phyloP scores from a whole-genome alignment of 2,888 invertebrate species.

The Mechanitis messenoides region DNA sequence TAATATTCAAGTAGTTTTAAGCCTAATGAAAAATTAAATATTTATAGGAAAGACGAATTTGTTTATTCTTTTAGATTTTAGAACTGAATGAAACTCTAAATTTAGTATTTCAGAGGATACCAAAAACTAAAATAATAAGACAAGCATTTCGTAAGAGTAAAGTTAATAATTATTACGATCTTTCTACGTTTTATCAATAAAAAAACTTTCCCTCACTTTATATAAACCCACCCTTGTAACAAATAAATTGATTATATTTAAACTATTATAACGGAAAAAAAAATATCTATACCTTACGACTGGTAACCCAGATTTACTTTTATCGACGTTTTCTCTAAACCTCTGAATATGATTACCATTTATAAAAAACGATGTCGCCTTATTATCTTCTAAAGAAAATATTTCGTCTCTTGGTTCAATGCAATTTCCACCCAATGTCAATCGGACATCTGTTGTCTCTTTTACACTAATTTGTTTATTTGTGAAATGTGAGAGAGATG shows the following conservation, averaged over 20 bases:
- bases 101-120: background rate
- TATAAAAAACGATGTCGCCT: constrained; percentile 52
- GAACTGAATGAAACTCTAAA: too few relatives aligned
- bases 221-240: too few relatives aligned
- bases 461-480: constrained; percentile 42
- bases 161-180: background rate
- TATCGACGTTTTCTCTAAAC: constrained; percentile 67
- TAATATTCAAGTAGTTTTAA: too few relatives aligned
- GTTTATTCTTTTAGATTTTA: too few relatives aligned
- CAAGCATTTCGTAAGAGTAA: background rate
- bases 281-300: constrained; percentile 61
- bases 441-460: constrained; percentile 34
- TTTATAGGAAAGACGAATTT: too few relatives aligned
- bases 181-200: too few relatives aligned
- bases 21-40: too few relatives aligned
- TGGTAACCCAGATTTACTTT: constrained; percentile 75
- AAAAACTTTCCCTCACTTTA: too few relatives aligned
- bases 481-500: constrained; percentile 43
- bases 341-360: constrained; percentile 37
- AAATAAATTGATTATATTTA: too few relatives aligned
- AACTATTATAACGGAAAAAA: too few relatives aligned
- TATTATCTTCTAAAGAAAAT: constrained; percentile 47
- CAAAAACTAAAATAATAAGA: background rate
- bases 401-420: constrained; percentile 38
- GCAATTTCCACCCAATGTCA: constrained; percentile 45